Evolutionary conservation across 1,140 invertebrate species (phyloP).

Genomic region (Anastrepha obliqua): DNA sequence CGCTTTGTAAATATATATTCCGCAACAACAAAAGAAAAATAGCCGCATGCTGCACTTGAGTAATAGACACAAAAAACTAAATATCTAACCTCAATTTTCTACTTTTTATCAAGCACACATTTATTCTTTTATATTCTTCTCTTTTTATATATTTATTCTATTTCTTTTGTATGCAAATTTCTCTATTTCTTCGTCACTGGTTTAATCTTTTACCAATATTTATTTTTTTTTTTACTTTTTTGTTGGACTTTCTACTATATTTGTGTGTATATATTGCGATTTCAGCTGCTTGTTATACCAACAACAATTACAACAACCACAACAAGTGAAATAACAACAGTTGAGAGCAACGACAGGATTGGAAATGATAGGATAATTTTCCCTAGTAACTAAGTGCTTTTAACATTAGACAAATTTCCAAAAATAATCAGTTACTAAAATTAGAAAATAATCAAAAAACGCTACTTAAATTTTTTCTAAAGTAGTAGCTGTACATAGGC

Average conservation of each 20-base stretch:
- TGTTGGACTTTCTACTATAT: neutral
- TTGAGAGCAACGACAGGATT: conserved; percentile 57
- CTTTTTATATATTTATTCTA: conserved; percentile 30
- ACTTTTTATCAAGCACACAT: conserved; percentile 4
- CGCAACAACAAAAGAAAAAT: neutral
- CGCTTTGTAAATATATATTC: neutral
- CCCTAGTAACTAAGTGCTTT: conserved; percentile 60
- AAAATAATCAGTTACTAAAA: too few relatives aligned
- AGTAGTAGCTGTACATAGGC: too few relatives aligned
- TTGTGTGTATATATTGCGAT: conserved; percentile 26
- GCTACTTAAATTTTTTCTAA: too few relatives aligned
- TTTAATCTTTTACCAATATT: neutral
- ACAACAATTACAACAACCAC: conserved; percentile 36
- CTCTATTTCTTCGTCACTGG: neutral
- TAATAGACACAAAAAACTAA: neutral
- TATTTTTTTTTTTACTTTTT: conserved; percentile 39
- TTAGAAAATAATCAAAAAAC: too few relatives aligned
- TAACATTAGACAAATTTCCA: neutral
- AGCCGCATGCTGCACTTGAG: conserved; percentile 47
- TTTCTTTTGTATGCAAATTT: neutral
- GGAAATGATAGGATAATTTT: conserved; percentile 62
- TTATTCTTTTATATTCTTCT: neutral
- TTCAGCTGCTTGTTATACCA: conserved; percentile 33
- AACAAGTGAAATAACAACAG: conserved; percentile 25
- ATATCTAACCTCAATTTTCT: neutral